phyloP scores from a whole-genome alignment of 2,113 vertebrate genomes.

The Alces alces region DNA sequence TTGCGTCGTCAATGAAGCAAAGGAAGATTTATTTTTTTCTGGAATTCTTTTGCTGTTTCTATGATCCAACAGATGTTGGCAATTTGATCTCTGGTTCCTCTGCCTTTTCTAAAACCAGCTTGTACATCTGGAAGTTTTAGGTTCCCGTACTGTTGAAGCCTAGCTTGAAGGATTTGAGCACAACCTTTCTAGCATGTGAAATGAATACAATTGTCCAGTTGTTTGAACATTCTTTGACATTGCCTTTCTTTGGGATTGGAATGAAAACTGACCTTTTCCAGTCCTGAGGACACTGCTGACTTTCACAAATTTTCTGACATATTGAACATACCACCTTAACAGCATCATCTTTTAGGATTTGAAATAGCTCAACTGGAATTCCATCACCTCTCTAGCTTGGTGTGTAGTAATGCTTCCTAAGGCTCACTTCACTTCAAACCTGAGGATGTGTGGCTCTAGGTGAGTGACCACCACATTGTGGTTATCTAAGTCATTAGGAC shows the following conservation, averaged over 20 bases:
- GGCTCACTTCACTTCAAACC: background rate
- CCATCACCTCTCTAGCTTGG: background rate
- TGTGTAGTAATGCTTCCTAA: background rate
- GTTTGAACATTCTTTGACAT: background rate
- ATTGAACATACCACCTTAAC: background rate
- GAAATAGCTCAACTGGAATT: background rate
- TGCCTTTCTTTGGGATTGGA: background rate
- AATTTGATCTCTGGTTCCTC: background rate
- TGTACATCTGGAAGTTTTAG: background rate
- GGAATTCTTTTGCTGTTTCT: background rate
- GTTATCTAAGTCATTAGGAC: background rate
- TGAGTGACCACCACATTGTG: background rate
- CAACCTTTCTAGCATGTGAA: background rate
- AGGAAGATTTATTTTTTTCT: background rate
- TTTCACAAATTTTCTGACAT: background rate
- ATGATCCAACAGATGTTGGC: background rate
- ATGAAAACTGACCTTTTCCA: background rate
- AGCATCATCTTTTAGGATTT: background rate
- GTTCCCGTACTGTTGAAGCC: background rate
- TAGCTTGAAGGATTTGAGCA: background rate
- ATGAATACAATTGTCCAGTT: background rate
- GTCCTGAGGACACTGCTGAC: background rate
- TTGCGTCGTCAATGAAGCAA: background rate
- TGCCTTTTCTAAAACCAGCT: background rate
- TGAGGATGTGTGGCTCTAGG: background rate